Evolutionary conservation across 1,140 invertebrate genomes (phyloP).

Genomic region (Copidosoma floridanum): DNA sequence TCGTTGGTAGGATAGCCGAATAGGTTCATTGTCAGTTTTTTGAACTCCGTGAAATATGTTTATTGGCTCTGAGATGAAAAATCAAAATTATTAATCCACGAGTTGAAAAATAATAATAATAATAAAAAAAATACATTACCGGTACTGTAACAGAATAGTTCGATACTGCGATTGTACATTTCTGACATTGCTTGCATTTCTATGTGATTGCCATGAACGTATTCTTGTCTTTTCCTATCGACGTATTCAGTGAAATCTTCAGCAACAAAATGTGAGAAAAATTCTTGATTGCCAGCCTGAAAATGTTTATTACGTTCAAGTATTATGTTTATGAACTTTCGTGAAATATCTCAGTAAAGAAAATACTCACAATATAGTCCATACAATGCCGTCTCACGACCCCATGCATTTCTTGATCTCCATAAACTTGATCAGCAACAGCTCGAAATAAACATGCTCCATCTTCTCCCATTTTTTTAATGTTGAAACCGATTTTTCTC

Average conservation of each 20-base stretch:
- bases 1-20: conserved; percentile 87
- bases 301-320: conserved; percentile 4
- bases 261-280: conserved; percentile 91
- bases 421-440: conserved; percentile 90
- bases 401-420: conserved; percentile 90
- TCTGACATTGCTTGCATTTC: conserved; percentile 94
- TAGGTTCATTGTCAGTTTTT: conserved; percentile 77
- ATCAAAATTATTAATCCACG: too few species aligned
- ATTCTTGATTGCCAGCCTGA: conserved; percentile 80
- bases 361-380: conserved; percentile 82
- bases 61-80: conserved; percentile 69
- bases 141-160: conserved; percentile 86
- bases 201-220: conserved; percentile 90
- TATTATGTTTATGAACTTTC: not conserved
- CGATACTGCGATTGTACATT: conserved; percentile 89
- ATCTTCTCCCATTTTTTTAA: conserved; percentile 90
- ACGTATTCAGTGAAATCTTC: conserved; percentile 90
- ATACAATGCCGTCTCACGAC: conserved; percentile 84
- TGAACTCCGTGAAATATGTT: conserved; percentile 83
- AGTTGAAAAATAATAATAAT: too few species aligned
- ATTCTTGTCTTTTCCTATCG: conserved; percentile 72
- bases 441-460: conserved; percentile 92
- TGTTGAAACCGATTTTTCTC: conserved; percentile 72
- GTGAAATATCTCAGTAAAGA: conserved; percentile 5
- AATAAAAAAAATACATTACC: conserved; percentile 56